A percentile compares a stretch with the other conserved stretches of the same genome.
These are phyloP conservation scores for Erinaceus europaeus DNA, from an alignment of 2,113 vertebrate genomes.

Conservation along the genomic window DNA sequence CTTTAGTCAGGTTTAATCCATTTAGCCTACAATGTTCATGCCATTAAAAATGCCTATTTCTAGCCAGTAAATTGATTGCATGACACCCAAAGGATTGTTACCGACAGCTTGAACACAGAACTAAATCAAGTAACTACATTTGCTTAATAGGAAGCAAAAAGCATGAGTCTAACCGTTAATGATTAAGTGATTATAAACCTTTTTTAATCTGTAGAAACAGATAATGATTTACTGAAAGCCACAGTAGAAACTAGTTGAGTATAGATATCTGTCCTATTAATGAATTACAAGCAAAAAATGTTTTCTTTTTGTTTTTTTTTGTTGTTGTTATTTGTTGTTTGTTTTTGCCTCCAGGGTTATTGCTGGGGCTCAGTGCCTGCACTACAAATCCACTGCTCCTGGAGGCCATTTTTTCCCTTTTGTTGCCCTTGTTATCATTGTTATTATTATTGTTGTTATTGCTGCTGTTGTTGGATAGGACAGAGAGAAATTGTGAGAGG, in stretches of 20 bases:
- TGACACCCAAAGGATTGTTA: background rate
- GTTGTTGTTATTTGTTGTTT: too few relatives aligned
- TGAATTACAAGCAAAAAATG: background rate
- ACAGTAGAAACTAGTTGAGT: slow-evolving; percentile 35
- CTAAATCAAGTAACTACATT: slow-evolving; percentile 23
- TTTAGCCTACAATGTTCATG: background rate
- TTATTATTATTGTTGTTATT: too few relatives aligned
- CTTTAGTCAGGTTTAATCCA: background rate
- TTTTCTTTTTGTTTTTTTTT: too few relatives aligned
- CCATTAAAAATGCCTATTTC: background rate
- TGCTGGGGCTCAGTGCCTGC: too few relatives aligned
- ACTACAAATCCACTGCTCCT: too few relatives aligned
- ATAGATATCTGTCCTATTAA: slow-evolving; percentile 17
- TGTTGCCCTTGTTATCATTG: too few relatives aligned
- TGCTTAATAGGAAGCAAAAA: slow-evolving; percentile 19
- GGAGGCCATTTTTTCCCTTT: too few relatives aligned
- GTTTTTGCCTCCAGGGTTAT: too few relatives aligned
- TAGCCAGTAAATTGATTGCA: slow-evolving; percentile 21
- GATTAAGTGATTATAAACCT: background rate
- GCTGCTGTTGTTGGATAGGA: too few relatives aligned
- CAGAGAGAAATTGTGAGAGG: too few relatives aligned
- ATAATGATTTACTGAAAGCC: slow-evolving; percentile 67
- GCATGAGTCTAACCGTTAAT: slow-evolving; percentile 1
- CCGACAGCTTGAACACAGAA: background rate
- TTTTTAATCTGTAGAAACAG: slow-evolving; percentile 42